Conservation (phyloP, 2,888 invertebrate genomes). For the Cephus runcator region DNA sequence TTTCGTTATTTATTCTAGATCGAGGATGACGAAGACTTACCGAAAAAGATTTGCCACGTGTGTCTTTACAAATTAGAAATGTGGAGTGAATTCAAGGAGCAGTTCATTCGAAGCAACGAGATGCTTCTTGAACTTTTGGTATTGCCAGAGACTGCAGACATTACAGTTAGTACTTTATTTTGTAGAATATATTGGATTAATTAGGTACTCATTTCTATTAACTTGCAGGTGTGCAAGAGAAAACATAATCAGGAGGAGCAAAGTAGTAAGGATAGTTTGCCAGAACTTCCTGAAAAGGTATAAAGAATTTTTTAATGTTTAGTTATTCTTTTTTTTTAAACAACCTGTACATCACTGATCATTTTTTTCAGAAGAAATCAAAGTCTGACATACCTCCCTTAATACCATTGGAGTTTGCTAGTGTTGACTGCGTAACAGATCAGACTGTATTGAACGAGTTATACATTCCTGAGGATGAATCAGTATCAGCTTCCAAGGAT, state of each 20-base stretch:
- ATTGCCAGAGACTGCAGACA: constrained; percentile 30
- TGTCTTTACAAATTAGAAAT: constrained; percentile 60
- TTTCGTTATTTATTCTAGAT: constrained; percentile 40
- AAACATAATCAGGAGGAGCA: background rate
- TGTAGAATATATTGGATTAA: too few species aligned
- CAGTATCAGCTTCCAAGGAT: constrained; percentile 16
- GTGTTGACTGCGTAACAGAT: constrained; percentile 7
- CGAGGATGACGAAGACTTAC: constrained; percentile 45
- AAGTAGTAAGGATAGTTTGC: constrained; percentile 3
- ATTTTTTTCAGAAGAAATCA: constrained; percentile 37
- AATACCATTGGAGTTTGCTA: constrained; percentile 22
- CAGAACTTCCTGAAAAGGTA: constrained; percentile 8
- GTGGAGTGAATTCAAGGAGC: constrained; percentile 58
- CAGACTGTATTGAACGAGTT: constrained; percentile 20
- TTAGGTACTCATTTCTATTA: too few species aligned
- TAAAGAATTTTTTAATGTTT: background rate
- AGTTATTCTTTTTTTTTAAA: background rate
- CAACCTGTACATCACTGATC: background rate
- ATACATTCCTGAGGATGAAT: constrained; percentile 29
- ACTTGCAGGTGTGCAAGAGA: background rate
- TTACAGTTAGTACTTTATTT: constrained; percentile 26
- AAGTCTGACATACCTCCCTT: constrained; percentile 23
- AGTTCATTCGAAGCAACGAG: constrained; percentile 50
- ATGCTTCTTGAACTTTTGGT: constrained; percentile 44
- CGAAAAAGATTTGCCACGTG: constrained; percentile 54